Base-by-base conservation (phyloP, 2,113 vertebrate genomes). In the Podilymbus podiceps region DNA sequence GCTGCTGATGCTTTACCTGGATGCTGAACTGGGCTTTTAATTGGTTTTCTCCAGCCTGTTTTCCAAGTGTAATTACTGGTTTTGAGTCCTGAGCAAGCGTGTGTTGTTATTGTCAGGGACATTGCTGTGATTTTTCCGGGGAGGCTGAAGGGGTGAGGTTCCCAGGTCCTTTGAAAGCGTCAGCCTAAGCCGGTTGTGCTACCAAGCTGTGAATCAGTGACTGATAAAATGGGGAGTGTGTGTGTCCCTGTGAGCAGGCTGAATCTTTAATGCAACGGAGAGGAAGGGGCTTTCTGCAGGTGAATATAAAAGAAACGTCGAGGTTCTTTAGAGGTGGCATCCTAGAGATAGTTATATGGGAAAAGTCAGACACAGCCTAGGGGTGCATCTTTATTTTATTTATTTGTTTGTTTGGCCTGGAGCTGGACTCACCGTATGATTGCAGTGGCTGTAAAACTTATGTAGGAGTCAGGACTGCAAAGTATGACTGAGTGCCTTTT, bases 321-420 rank as follows among this genome's bases (percentile, higher is more conserved):
- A 93, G 83, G 60, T 77, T 96, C 92, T 95, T 94, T 93, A 66
- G 74, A 96, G 95, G 95, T 88, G 95, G 93, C 85, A 85, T 96
- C 85, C 90, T 90, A 90, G 92, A 95, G 95, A 12, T 42, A 90
- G 95, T 95, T 95, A 95, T 82, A 35, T 82, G 89, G 89, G 85
- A 79, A 80, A 94, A 96, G 92, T 81, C 96, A 97, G 92, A 94
- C 93, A 96, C 95, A 93, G 97, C 96, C 95, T 97, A 86, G 88
- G 90, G 96, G 83, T 93, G 92, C 79, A 89, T 97, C 94, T 96
- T 97, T 95, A 94, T 97, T 95, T 97, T 97, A 95, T 96, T 96
- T 95, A 90, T 95, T 95, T 93, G 94, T 97, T 96, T 22, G 2
- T 89, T 96, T 95, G 94, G 87, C 95, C 94, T 93, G 91, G 89